Percentiles rank a stretch among this genome's conserved stretches.
Conservation (phyloP, 2,888 invertebrate genomes). For the Acrocyrtus sp. region DNA sequence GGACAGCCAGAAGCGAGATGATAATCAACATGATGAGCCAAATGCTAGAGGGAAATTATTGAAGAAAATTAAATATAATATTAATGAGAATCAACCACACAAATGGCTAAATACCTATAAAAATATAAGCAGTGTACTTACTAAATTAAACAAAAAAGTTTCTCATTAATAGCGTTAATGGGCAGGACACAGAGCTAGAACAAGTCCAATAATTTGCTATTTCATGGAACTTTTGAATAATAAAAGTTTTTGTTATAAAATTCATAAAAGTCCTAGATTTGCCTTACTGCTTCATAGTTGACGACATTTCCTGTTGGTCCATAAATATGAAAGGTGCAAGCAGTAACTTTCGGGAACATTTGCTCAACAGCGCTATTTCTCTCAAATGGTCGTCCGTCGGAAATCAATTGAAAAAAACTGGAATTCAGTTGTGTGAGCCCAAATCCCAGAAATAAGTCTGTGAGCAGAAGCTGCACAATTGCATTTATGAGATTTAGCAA, state of each 20-base stretch:
- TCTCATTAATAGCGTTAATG: constrained; percentile 82
- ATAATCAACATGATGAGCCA: constrained; percentile 39
- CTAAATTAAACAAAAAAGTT: constrained; percentile 68
- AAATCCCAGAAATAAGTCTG: constrained; percentile 61
- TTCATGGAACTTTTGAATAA: background rate
- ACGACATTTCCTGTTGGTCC: constrained; percentile 73
- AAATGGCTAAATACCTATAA: too few relatives aligned
- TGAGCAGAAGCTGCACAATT: constrained; percentile 64
- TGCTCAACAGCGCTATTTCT: constrained; percentile 16
- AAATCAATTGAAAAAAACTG: constrained; percentile 15
- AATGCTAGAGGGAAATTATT: constrained; percentile 15
- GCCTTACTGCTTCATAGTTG: constrained; percentile 69
- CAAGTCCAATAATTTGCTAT: background rate
- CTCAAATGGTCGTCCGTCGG: constrained; percentile 13
- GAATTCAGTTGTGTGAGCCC: constrained; percentile 62
- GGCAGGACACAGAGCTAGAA: constrained; percentile 76
- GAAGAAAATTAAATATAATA: background rate
- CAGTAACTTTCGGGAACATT: constrained; percentile 57
- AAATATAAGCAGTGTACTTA: constrained; percentile 23
- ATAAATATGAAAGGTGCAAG: constrained; percentile 70
- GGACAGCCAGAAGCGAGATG: constrained; percentile 17
- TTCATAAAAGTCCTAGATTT: background rate
- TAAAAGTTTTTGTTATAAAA: background rate
- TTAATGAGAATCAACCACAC: background rate
- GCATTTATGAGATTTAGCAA: constrained; percentile 78